A percentile compares a stretch with the other conserved stretches of the same genome.
Evolutionary conservation across 2,888 invertebrate species (phyloP).

Genomic region (Drosophila algonquin): DNA sequence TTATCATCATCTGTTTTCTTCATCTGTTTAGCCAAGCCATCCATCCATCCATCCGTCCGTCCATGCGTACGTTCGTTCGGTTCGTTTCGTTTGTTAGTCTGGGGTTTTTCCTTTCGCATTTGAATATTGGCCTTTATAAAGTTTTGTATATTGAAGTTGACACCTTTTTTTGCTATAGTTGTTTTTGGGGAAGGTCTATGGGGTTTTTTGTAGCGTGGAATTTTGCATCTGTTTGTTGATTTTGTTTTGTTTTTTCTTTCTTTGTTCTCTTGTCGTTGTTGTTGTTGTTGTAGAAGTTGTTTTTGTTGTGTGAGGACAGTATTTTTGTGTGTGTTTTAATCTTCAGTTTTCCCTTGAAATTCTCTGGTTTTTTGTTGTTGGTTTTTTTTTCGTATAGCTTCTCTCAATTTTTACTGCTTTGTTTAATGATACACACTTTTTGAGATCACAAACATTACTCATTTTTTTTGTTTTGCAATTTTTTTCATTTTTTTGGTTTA

Average conservation of each 20-base stretch:
- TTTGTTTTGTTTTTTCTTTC: conserved; percentile 50
- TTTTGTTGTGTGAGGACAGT: conserved; percentile 51
- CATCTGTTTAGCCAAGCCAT: conserved; percentile 46
- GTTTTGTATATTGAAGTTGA: conserved; percentile 68
- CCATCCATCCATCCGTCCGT: conserved; percentile 30
- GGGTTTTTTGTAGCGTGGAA: conserved; percentile 51
- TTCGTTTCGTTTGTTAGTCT: conserved; percentile 28
- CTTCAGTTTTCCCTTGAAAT: conserved; percentile 38
- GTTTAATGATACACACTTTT: conserved; percentile 78
- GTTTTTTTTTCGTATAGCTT: conserved; percentile 60
- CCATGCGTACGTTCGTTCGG: conserved; percentile 27
- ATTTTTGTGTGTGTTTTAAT: conserved; percentile 32
- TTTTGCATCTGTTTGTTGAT: conserved; percentile 71
- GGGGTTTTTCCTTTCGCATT: conserved; percentile 13
- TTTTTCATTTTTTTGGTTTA: conserved; percentile 55
- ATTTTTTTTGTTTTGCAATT: conserved; percentile 41
- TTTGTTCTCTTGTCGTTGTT: conserved; percentile 32
- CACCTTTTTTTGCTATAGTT: conserved; percentile 11
- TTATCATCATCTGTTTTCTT: conserved; percentile 4
- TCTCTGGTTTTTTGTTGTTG: conserved; percentile 19
- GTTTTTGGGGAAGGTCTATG: conserved; percentile 23
- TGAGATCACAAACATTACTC: conserved; percentile 82
- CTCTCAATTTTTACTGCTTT: conserved; percentile 69
- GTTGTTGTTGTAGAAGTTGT: conserved; percentile 27
- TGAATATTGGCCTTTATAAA: conserved; percentile 61